Base-by-base conservation (phyloP, 2,888 invertebrate species). In the Athalia cordata region DNA sequence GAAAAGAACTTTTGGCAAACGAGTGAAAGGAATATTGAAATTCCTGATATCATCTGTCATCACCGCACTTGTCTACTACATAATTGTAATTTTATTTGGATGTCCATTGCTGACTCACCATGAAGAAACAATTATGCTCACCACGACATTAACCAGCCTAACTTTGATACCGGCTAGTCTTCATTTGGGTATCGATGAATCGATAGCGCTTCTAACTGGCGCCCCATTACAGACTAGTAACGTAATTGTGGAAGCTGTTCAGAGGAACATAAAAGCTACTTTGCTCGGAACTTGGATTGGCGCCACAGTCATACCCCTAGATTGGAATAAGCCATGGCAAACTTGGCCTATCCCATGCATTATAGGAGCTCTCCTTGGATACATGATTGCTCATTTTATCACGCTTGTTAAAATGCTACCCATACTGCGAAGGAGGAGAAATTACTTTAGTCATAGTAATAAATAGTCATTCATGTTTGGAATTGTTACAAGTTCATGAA, bases 271-370 rank as follows among this genome's bases (percentile, higher is more conserved):
- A 68, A 92, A 93, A 77, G 91, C 91, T 61, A 93, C 94, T 0
- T 87, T 96, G 9, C 89, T 95, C 52, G 97, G 97, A 3, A 94
- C 96, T 5, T 97, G 97, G 97, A 86, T 96, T 1, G 96, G 97
- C 5, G 96, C 96, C 3, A 92, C 95, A 78, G 95, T 96, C 0
- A 96, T 98, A 82, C 97, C 98, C 0, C 91, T 98, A 52, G 98
- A 98, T 88, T 98, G 98, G 98, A 96, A 97, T 89, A 92, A 94
- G 68, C 95, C 96, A 0, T 98, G 97, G 96, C 97, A 97, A 91
- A 93, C 91, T 79, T 95, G 95, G 95, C 95, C 95, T 0, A 93
- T 95, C 82, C 94, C 95, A 0, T 95, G 95, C 84, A 92, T 93
- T 80, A 90, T 93, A 0, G 95, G 95, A n/a, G 93, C 94, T 1